Base-by-base conservation (phyloP, 2,888 invertebrate genomes). In the Agrilus mali region DNA sequence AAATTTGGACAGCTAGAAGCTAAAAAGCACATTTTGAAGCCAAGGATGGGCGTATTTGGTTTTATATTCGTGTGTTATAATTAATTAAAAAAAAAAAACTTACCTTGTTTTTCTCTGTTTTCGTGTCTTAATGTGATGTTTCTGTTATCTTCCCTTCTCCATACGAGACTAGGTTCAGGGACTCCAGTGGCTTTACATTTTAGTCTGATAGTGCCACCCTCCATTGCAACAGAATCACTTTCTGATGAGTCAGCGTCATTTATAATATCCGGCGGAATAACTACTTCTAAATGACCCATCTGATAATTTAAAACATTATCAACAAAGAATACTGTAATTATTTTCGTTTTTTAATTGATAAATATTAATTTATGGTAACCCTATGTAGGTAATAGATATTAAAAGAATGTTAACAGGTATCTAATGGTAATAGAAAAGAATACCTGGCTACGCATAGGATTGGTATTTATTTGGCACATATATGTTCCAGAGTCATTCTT, bases 391-490 rank as follows among this genome's bases (percentile, higher is more conserved):
- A n/a, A n/a, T n/a, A n/a, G n/a, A n/a, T n/a, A n/a, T 27, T 27
- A 27, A 27, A 27, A 27, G 27, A 27, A 27, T 6, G 20, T 5
- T 20, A 20, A 20, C 5, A 20, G 10, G 27, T 10, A 10, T 27
- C 10, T n/a, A n/a, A n/a, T 10, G 27, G 27, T 10, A 27, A 31
- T 39, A 40, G 32, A 41, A n/a, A 14, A 43, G 41, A 73, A 70
- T 69, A 88, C 88, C 80, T 86, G 85, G 66, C 83, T 86, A 57
- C 82, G 78, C 87, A 89, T 88, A 45, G 89, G 90, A 63, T 87
- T 86, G 45, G 89, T 90, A 69, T 90, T 90, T 59, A 90, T 83
- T 70, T 92, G 92, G 68, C 90, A 92, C 89, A 92, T 92, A 71
- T 93, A 93, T 41, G 86, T 86, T 57, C 93, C 93, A 27, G 86